Percentiles rank a stretch among this genome's conserved stretches.
phyloP scores from a whole-genome alignment of 2,113 vertebrate species.

The Marcusenius ussheri region DNA sequence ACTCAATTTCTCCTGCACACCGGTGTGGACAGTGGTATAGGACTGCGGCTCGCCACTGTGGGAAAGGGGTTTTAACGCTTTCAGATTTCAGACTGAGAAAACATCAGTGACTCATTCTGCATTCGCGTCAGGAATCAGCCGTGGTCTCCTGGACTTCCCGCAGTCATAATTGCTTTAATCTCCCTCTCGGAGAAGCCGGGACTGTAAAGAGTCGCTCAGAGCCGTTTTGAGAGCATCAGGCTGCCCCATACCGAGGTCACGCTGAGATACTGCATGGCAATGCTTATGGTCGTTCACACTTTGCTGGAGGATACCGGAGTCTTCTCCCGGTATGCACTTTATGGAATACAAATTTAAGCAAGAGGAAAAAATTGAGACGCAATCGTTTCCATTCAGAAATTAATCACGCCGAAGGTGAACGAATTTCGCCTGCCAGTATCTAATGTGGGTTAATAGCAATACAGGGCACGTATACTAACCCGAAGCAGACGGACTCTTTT shows the following conservation, averaged over 20 bases:
- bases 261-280: slow-evolving; percentile 14
- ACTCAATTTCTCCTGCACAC: background rate
- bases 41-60: background rate
- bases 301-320: background rate
- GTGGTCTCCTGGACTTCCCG: background rate
- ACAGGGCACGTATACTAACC: background rate
- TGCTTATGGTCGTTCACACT: background rate
- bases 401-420: slow-evolving; percentile 15
- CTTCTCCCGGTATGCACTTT: background rate
- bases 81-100: background rate
- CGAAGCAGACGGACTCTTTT: background rate
- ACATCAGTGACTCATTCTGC: background rate
- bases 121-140: background rate
- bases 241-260: slow-evolving; percentile 18
- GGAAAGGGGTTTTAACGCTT: background rate
- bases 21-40: background rate
- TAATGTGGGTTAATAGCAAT: background rate
- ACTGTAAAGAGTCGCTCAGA: background rate
- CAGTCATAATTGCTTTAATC: slow-evolving; percentile 29
- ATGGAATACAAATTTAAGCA: background rate
- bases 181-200: slow-evolving; percentile 1
- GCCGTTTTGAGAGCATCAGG: slow-evolving; percentile 1
- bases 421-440: slow-evolving; percentile 20
- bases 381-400: slow-evolving; percentile 17
- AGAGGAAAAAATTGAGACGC: background rate